Evolutionary conservation across 2,888 invertebrate species (phyloP), one percentile per base, ranked within the genome.

Genomic region (Blastobasis lacticolella): DNA sequence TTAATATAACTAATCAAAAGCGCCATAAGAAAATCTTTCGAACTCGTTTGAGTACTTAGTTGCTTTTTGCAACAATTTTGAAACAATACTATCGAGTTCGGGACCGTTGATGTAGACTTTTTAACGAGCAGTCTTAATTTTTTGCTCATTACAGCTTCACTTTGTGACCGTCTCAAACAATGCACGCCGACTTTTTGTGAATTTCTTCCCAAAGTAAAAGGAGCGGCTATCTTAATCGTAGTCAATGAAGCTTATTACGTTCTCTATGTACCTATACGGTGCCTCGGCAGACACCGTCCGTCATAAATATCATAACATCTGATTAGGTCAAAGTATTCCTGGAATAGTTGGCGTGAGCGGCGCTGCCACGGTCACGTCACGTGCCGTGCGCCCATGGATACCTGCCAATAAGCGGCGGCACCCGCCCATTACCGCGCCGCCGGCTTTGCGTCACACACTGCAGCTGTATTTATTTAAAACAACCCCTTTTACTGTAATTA

Each of bases 341-440:
- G 23, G 23, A 23, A 23, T 3, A 23, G 23, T 23, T 23, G 23
- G 23, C 23, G 23, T 23, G 23, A 1, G 23, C 23, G 3, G 23
- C 23, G 23, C 23, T 23, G 23, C 23, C 23, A 23, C 23, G 61
- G 78, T 78, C 80, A 80, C 78, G 78, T 77, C 71, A 80, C 67
- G 67, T 79, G 63, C 70, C 78, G 79, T 81, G 81, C 71, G 62
- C 66, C 57, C 65, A 67, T 69, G 76, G 78, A 78, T 75, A 78
- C 75, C 74, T 75, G 75, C 75, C 75, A 75, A 77, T 78, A 77
- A 58, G 58, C 57, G 60, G 54, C 57, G 54, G 38, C 48, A 76
- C 72, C 73, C 75, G 66, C 56, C 67, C 64, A 77, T 80, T 77
- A 78, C 59, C 60, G 60, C 58, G 55, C 61, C 48, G 51, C 54